Base-by-base conservation (phyloP, 2,888 invertebrate genomes). In the Cephus pygmeus region DNA sequence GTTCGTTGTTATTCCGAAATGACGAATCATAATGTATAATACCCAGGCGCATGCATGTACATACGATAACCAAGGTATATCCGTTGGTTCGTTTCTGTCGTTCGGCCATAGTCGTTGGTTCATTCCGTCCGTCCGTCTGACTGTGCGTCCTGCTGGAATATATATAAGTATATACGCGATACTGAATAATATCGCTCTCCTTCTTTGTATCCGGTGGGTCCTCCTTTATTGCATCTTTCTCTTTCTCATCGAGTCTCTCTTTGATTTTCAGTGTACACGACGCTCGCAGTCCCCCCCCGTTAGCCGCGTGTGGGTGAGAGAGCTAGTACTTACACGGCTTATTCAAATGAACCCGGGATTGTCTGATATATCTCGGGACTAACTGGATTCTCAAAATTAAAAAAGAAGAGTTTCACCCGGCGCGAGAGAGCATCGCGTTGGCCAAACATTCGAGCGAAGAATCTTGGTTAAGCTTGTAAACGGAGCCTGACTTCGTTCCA, bases 21-120 rank as follows among this genome's bases (percentile, higher is more conserved):
- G 91, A 91, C 90, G 91, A 90, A 90, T 90, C 91, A 90, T 90
- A 90, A 91, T 90, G 89, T 88, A 87, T 89, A 88, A 88, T 89
- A 89, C 86, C 81, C 69, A 31, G 74, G 34, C 74, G 74, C 35
- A 74, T 74, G 74, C 30, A 34, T 74, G 74, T 35, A 74, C 34
- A 34, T 74, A 74, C 74, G 30, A 30, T 30, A 71, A 31, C 31
- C 82, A 56, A 56, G 56, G 34, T 71, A 71, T 33, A 36, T 69
- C 30, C 77, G 75, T 75, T 36, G 40, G 69, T 73, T 77, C 76
- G 75, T 69, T 69, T 77, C 75, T 78, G 81, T 40, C 75, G 34
- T 73, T 56, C 56, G 56, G 69, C 30, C 73, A 34, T 73, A 36
- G 30, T 69, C 34, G 68, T 56, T 56, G 23, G 56, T 56, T 56